Conservation (phyloP, 2,888 invertebrate species). For the Leptopilina myrica region DNA sequence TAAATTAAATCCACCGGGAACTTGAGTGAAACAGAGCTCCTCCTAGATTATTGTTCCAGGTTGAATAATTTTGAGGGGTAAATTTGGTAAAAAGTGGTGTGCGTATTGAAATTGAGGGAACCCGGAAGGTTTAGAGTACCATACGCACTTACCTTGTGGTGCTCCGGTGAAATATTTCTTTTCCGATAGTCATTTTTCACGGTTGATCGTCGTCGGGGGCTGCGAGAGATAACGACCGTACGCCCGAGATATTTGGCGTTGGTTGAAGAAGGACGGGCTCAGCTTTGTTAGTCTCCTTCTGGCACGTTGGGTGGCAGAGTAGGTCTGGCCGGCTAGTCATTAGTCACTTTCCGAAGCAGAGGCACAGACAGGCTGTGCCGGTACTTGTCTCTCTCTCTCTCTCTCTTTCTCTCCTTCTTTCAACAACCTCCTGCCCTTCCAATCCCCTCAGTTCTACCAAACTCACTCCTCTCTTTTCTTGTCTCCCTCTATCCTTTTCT, state of each 20-base stretch:
- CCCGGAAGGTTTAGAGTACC: neutral
- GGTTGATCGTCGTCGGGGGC: slow-evolving; percentile 65
- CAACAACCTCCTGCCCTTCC: slow-evolving; percentile 50
- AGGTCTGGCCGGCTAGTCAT: slow-evolving; percentile 73
- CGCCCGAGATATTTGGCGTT: slow-evolving; percentile 50
- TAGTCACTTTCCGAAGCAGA: slow-evolving; percentile 77
- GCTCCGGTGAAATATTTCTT: slow-evolving; percentile 55
- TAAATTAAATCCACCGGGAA: too few species aligned
- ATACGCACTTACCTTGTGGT: slow-evolving; percentile 14
- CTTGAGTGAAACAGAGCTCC: too few species aligned
- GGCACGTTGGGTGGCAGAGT: slow-evolving; percentile 71
- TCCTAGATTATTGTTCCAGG: too few species aligned
- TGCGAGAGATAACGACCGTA: slow-evolving; percentile 56
- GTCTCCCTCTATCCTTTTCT: slow-evolving; percentile 50
- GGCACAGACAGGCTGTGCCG: slow-evolving; percentile 74
- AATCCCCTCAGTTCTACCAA: slow-evolving; percentile 55
- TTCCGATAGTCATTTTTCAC: slow-evolving; percentile 73
- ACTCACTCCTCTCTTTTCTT: slow-evolving; percentile 47
- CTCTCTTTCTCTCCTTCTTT: slow-evolving; percentile 51
- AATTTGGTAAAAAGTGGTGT: too few species aligned
- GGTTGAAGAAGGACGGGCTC: slow-evolving; percentile 59
- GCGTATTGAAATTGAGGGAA: neutral
- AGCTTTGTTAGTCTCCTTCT: slow-evolving; percentile 58
- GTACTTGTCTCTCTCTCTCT: slow-evolving; percentile 61
- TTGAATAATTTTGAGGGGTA: too few species aligned